Conservation (phyloP, 2,888 invertebrate genomes). For the Oligia latruncula region DNA sequence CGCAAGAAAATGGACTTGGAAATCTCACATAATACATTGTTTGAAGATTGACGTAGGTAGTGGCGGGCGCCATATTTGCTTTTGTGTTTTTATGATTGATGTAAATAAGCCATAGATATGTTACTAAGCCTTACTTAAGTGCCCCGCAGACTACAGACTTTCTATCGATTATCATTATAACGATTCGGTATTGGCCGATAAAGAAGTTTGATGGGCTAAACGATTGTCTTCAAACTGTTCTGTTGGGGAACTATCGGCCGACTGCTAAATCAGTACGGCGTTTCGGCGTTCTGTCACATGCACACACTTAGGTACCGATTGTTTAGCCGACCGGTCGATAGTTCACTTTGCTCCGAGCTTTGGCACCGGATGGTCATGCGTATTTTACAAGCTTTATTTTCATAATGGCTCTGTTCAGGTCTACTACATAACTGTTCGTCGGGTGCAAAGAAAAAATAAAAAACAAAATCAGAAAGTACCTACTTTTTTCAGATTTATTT, state of each 20-base stretch:
- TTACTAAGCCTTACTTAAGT: not conserved
- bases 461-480: too few species aligned
- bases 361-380: not conserved
- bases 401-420: not conserved
- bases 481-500: too few species aligned
- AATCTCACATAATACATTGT: conserved; percentile 19
- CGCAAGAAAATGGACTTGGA: conserved; percentile 14
- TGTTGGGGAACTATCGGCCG: too few species aligned
- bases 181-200: too few species aligned
- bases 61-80: not conserved
- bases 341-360: not conserved
- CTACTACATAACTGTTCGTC: too few species aligned
- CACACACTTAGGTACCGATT: not conserved
- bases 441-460: too few species aligned
- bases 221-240: too few species aligned
- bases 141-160: too few species aligned
- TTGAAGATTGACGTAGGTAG: not conserved
- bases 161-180: too few species aligned
- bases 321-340: not conserved
- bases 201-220: too few species aligned
- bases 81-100: not conserved
- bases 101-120: not conserved
- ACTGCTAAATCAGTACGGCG: not conserved
- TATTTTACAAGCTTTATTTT: not conserved
- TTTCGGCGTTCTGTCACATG: too few species aligned